These are phyloP conservation scores for Chironomus striatipennis DNA, from an alignment of 1,140 invertebrate genomes.

Conservation along the genomic window DNA sequence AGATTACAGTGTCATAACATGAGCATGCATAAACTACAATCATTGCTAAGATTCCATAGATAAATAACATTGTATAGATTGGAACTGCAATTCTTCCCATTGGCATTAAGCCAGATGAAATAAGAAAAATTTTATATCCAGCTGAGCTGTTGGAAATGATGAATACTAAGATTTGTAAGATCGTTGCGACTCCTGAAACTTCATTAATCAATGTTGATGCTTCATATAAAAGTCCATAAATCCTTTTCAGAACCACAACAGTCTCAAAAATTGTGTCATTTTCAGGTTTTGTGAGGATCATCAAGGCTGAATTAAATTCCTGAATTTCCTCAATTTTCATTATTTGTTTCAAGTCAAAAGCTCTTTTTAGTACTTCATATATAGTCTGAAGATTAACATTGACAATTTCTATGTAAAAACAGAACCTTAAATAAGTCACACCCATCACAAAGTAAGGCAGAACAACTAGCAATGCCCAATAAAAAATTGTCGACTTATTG, in stretches of 20 bases:
- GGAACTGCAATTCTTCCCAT: neutral
- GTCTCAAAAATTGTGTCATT: neutral
- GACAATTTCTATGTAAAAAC: neutral
- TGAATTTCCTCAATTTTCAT: neutral
- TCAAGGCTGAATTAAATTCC: neutral
- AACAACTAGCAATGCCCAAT: neutral
- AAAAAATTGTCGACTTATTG: neutral
- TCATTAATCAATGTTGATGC: neutral
- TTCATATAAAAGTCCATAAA: neutral
- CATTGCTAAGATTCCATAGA: neutral
- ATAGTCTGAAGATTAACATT: neutral
- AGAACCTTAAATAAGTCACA: neutral
- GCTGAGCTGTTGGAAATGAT: neutral
- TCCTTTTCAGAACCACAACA: neutral
- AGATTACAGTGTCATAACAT: neutral
- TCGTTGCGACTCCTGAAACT: neutral
- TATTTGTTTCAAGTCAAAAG: neutral
- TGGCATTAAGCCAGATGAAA: neutral
- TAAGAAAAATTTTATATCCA: neutral
- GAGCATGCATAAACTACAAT: neutral
- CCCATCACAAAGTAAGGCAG: neutral
- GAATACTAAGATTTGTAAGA: neutral
- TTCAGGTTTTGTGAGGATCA: neutral
- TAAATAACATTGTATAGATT: neutral
- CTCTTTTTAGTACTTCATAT: neutral